phyloP scores from a whole-genome alignment of 2,113 vertebrate species.

The Ophiodon elongatus region DNA sequence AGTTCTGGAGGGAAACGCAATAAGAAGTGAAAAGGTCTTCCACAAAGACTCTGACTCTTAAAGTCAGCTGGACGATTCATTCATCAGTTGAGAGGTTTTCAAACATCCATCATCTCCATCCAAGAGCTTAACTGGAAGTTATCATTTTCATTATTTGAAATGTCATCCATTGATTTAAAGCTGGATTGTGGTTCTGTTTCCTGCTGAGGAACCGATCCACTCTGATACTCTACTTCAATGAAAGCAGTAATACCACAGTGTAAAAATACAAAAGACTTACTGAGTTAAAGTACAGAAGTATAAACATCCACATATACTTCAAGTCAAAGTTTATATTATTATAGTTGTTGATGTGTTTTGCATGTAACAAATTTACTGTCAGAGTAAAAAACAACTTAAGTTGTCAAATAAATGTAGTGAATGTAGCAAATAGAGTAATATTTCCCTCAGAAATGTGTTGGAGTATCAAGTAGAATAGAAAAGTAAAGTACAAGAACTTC shows the following conservation, averaged over 20 bases:
- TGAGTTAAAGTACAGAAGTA: background rate
- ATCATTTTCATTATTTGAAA: background rate
- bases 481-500: background rate
- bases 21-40: background rate
- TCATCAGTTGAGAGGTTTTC: constrained; percentile 2
- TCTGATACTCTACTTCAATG: background rate
- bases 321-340: background rate
- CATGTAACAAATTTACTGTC: background rate
- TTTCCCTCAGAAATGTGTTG: background rate
- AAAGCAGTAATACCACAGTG: background rate
- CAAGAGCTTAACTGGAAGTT: background rate
- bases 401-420: background rate
- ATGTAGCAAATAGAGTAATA: background rate
- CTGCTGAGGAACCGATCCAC: background rate
- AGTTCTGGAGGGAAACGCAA: constrained; percentile 23
- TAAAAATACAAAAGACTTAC: background rate
- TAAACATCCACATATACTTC: background rate
- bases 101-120: constrained; percentile 5
- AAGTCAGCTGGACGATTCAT: background rate
- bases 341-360: background rate
- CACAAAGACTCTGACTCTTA: background rate
- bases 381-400: background rate
- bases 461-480: background rate
- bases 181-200: background rate
- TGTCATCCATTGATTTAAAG: background rate